These are phyloP conservation scores for Panagrolaimus sp. DNA, from an alignment of 1,140 invertebrate genomes.

Conservation along the genomic window DNA sequence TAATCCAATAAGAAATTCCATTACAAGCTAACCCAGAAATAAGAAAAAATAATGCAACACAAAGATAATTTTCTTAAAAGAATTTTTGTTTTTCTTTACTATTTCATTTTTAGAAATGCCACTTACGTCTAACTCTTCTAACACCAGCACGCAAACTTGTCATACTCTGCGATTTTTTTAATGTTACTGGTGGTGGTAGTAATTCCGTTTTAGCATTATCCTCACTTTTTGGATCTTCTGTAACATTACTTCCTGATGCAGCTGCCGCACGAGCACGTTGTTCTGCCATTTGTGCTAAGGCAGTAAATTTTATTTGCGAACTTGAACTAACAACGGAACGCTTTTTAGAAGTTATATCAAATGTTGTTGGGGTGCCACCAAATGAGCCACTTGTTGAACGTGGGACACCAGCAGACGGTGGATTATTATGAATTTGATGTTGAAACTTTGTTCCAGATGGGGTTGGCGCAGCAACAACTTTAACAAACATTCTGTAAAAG, in stretches of 20 bases:
- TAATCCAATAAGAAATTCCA: slow-evolving; percentile 13
- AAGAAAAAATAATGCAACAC: slow-evolving; percentile 3
- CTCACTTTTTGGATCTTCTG: background rate
- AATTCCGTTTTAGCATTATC: background rate
- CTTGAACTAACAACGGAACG: slow-evolving; percentile 10
- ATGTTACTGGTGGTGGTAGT: background rate
- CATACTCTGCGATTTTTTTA: background rate
- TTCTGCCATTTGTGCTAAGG: slow-evolving; percentile 12
- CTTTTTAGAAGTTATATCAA: background rate
- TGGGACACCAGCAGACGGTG: background rate
- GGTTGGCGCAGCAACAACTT: background rate
- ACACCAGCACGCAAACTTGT: background rate
- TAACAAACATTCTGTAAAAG: slow-evolving; percentile 12
- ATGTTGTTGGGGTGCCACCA: slow-evolving; percentile 3
- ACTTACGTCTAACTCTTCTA: slow-evolving; percentile 10
- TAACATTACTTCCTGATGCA: background rate
- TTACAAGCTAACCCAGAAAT: slow-evolving; percentile 10
- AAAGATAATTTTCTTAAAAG: slow-evolving; percentile 9
- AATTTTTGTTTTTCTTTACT: background rate
- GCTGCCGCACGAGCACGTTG: background rate
- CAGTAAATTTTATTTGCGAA: slow-evolving; percentile 11
- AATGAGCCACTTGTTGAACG: slow-evolving; percentile 1
- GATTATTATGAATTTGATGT: slow-evolving; percentile 1
- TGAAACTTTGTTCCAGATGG: slow-evolving; percentile 7
- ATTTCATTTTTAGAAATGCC: background rate